These are phyloP conservation scores for Agrotis clavis DNA, from an alignment of 2,888 invertebrate genomes.

Conservation along the genomic window DNA sequence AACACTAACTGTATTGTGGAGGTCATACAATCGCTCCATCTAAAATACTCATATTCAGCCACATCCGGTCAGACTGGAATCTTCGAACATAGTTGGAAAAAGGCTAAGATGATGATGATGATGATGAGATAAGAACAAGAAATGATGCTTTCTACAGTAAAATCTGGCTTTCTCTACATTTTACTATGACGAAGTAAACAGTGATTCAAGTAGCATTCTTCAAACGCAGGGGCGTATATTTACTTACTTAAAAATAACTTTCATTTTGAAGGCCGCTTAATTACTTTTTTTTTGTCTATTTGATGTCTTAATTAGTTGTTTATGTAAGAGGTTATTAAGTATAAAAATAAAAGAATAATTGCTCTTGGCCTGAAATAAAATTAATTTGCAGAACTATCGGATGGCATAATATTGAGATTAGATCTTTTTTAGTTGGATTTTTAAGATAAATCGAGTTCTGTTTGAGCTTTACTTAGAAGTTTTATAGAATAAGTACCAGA, in stretches of 20 bases:
- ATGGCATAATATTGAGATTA: not conserved
- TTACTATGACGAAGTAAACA: not conserved
- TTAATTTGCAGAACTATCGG: slow-evolving; percentile 17
- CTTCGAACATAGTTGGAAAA: no score
- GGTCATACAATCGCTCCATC: no score
- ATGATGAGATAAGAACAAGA: no score
- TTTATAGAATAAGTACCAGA: no score
- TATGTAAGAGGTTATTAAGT: slow-evolving; percentile 21
- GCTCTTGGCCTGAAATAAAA: slow-evolving; percentile 20
- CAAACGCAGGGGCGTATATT: slow-evolving; percentile 26
- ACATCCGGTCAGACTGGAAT: no score
- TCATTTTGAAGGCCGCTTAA: slow-evolving; percentile 28
- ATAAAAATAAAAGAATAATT: slow-evolving; percentile 2
- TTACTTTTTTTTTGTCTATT: not conserved
- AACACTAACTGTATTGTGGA: no score
- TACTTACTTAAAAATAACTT: slow-evolving; percentile 26
- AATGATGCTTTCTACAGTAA: not conserved
- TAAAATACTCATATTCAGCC: no score
- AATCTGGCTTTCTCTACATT: slow-evolving; percentile 27
- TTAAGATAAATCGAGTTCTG: not conserved
- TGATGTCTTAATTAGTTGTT: slow-evolving; percentile 24
- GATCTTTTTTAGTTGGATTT: not conserved
- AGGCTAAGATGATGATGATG: no score
- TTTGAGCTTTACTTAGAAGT: not conserved
- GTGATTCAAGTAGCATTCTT: slow-evolving; percentile 5